These are phyloP conservation scores for Sturnus vulgaris DNA, from an alignment of 2,113 vertebrate genomes.

Conservation along the genomic window DNA sequence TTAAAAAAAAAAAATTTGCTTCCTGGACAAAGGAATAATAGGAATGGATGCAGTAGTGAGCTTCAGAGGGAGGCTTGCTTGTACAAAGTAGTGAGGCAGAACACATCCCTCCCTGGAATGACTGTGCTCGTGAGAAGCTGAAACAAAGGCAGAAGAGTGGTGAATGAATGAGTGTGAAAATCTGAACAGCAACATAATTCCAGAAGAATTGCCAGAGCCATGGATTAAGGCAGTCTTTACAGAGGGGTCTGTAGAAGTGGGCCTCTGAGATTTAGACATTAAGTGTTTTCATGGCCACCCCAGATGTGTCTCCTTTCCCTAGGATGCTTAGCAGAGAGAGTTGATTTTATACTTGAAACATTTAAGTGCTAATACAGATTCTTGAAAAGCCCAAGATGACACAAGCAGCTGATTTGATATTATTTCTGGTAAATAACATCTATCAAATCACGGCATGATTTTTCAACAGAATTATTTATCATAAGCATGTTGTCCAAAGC, in stretches of 20 bases:
- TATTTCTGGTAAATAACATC: not conserved
- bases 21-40: not conserved
- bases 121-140: not conserved
- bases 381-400: not conserved
- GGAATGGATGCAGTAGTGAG: not conserved
- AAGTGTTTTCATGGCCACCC: conserved; percentile 4
- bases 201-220: not conserved
- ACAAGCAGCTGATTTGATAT: not conserved
- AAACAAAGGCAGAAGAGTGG: not conserved
- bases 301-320: not conserved
- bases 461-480: not conserved
- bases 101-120: not conserved
- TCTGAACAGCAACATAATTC: not conserved
- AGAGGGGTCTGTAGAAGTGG: not conserved
- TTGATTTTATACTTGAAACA: not conserved
- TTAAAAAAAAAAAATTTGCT: not conserved
- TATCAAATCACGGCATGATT: not conserved
- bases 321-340: not conserved
- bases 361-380: not conserved
- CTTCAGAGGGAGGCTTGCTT: not conserved
- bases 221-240: conserved; percentile 9
- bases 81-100: not conserved
- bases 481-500: not conserved
- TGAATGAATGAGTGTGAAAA: not conserved
- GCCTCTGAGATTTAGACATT: not conserved